Evolutionary conservation across 2,797 vertebrate genomes (phyloP).

Genomic region (Champsocephalus esox): DNA sequence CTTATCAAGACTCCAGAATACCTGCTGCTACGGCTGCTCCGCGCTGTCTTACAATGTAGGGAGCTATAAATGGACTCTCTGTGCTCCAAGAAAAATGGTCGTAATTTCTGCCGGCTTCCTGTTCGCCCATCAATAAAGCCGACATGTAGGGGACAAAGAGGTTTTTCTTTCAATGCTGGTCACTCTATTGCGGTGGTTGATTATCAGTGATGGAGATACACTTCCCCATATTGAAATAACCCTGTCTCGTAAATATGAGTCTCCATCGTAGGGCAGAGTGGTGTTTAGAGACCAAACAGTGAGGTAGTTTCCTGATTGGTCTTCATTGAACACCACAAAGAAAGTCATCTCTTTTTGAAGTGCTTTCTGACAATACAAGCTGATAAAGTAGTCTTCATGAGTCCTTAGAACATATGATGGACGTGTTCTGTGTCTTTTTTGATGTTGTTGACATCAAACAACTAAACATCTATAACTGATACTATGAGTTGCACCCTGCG

Average conservation of each 20-base stretch:
- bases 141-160: constrained; percentile 10
- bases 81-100: constrained; percentile 20
- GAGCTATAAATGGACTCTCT: constrained; percentile 24
- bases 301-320: neutral
- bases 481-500: neutral
- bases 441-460: neutral
- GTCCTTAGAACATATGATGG: neutral
- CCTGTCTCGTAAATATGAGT: neutral
- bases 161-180: constrained; percentile 9
- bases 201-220: constrained; percentile 1
- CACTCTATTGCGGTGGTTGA: neutral
- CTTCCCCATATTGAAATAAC: constrained; percentile 6
- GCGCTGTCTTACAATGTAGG: constrained; percentile 19
- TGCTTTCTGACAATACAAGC: fast-evolving
- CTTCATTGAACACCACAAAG: neutral
- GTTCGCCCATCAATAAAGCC: constrained; percentile 27
- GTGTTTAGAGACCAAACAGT: too few relatives aligned
- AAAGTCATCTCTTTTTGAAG: neutral
- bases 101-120: constrained; percentile 27
- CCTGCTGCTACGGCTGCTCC: constrained; percentile 6
- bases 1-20: constrained; percentile 29
- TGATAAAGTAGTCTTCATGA: neutral
- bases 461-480: neutral
- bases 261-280: too few relatives aligned
- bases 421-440: neutral